A percentile compares a stretch with the other conserved stretches of the same genome.
phyloP scores from a whole-genome alignment of 2,113 vertebrate species.

The Lipophrys pholis region DNA sequence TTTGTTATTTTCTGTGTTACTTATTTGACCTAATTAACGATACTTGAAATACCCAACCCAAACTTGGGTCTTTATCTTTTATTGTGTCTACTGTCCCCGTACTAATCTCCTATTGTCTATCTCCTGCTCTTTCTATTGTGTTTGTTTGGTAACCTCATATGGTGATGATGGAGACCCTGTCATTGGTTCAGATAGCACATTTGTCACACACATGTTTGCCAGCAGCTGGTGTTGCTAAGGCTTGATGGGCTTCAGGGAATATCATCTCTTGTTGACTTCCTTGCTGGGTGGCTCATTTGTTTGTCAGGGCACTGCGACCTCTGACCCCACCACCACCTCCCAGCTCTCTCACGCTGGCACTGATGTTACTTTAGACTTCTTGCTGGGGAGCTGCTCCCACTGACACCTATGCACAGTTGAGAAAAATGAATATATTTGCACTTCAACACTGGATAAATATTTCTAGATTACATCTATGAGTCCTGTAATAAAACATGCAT shows the following conservation, averaged over 20 bases:
- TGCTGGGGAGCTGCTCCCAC: neutral
- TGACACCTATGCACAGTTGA: conserved; percentile 27
- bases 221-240: conserved; percentile 67
- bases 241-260: conserved; percentile 41
- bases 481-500: too few relatives aligned
- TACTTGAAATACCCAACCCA: conserved; percentile 18
- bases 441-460: conserved; percentile 9
- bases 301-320: conserved; percentile 64
- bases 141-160: conserved; percentile 66
- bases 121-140: conserved; percentile 36
- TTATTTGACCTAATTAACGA: conserved; percentile 15
- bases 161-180: conserved; percentile 68
- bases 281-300: conserved; percentile 75
- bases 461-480: too few relatives aligned
- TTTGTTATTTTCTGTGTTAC: neutral
- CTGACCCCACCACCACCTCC: conserved; percentile 65
- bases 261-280: conserved; percentile 75
- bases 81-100: conserved; percentile 27
- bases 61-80: conserved; percentile 26
- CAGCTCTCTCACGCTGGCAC: conserved; percentile 23
- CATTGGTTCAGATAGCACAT: conserved; percentile 73
- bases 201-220: conserved; percentile 80
- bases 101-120: conserved; percentile 23
- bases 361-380: conserved; percentile 58
- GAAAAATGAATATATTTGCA: conserved; percentile 46